A percentile compares a stretch with the other conserved stretches of the same genome.
phyloP scores from a whole-genome alignment of 2,797 vertebrate species.

The Arctocebus calabarensis region DNA sequence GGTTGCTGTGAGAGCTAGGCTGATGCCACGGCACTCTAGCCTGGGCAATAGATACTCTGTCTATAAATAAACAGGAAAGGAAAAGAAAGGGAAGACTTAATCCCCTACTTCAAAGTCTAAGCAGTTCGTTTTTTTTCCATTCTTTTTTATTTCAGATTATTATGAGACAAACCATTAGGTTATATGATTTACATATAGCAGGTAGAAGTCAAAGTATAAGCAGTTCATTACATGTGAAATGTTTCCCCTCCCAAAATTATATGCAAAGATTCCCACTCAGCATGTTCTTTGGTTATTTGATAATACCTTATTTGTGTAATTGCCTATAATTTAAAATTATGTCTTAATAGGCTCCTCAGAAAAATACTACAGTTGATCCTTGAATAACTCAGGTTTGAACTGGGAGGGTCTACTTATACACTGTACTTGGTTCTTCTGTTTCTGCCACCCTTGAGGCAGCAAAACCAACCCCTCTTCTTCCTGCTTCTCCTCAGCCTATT shows the following conservation, averaged over 20 bases:
- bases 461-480: neutral
- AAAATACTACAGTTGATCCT: neutral
- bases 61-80: no score
- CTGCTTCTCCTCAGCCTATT: neutral
- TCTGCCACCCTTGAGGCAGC: neutral
- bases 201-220: neutral
- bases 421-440: no score
- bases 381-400: neutral
- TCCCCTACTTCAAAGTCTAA: neutral
- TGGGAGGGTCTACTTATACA: neutral
- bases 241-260: neutral
- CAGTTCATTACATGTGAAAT: constrained; percentile 24
- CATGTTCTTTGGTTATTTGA: neutral
- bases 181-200: no score
- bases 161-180: no score
- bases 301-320: neutral
- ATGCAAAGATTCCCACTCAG: neutral
- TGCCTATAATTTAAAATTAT: neutral
- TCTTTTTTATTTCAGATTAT: no score
- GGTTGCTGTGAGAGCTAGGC: no score
- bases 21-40: no score
- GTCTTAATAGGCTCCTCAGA: neutral
- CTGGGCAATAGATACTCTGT: no score
- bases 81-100: neutral
- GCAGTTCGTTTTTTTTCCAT: neutral